Percentiles rank a stretch among this genome's conserved stretches.
These are phyloP conservation scores for Gonioctena quinquepunctata DNA, from an alignment of 1,140 invertebrate genomes.

Conservation along the genomic window DNA sequence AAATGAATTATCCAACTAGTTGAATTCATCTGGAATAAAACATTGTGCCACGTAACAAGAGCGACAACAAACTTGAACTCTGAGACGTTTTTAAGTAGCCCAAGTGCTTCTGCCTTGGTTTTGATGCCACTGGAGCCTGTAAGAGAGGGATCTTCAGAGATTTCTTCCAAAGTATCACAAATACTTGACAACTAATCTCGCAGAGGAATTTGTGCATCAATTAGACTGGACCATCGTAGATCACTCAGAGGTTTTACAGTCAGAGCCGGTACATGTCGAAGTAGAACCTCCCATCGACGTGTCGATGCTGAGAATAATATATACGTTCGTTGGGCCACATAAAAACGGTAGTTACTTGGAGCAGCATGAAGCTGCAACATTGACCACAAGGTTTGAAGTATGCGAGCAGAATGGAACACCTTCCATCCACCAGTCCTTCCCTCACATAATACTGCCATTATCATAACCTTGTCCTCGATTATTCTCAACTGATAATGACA, in stretches of 20 bases:
- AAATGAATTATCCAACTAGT: too few species aligned
- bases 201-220: conserved; percentile 27
- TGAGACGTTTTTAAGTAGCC: conserved; percentile 25
- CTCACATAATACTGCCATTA: too few species aligned
- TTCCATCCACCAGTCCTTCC: too few species aligned
- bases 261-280: conserved; percentile 19
- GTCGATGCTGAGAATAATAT: conserved; percentile 27
- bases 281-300: conserved; percentile 14
- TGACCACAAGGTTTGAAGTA: too few species aligned
- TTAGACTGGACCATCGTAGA: conserved; percentile 29
- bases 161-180: conserved; percentile 17
- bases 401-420: too few species aligned
- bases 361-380: too few species aligned
- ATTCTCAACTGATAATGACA: too few species aligned
- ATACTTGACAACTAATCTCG: conserved; percentile 4
- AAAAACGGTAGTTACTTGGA: too few species aligned
- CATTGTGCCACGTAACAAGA: conserved; percentile 34
- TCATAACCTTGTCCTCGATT: too few species aligned
- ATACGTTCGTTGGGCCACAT: conserved; percentile 24
- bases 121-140: conserved; percentile 27
- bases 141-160: conserved; percentile 15
- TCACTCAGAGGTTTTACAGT: conserved; percentile 32
- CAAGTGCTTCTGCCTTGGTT: conserved; percentile 30
- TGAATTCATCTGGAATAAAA: conserved; percentile 31
- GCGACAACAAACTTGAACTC: conserved; percentile 34